Evolutionary conservation across 2,113 vertebrate species (phyloP).

Genomic region (Leucoraja erinaceus): DNA sequence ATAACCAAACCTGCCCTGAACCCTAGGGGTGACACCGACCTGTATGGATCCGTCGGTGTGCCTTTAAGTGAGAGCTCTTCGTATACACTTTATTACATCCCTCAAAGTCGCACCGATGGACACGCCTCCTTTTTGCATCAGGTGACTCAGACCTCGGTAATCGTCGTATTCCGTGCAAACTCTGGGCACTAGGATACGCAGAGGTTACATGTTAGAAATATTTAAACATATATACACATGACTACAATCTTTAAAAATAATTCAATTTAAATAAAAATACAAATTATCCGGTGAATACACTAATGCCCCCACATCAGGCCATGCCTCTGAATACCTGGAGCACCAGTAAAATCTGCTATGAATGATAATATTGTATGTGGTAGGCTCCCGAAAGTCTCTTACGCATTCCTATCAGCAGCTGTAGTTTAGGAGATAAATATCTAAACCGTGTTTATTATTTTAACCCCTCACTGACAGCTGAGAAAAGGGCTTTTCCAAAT

Average conservation of each 20-base stretch:
- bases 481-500: neutral
- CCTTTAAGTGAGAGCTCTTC: conserved; percentile 95
- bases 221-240: neutral
- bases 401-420: neutral
- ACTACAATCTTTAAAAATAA: neutral
- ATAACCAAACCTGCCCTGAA: neutral
- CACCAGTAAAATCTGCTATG: neutral
- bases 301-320: neutral
- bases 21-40: conserved; percentile 53
- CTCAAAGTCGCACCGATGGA: conserved; percentile 93
- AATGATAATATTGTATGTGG: neutral
- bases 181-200: neutral
- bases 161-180: conserved; percentile 23
- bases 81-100: conserved; percentile 97
- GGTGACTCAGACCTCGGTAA: conserved; percentile 64
- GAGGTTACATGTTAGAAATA: neutral
- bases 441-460: neutral
- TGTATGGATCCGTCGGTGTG: conserved; percentile 91
- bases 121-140: conserved; percentile 81
- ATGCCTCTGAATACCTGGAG: neutral
- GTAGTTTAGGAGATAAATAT: neutral
- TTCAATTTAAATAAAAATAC: neutral
- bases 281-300: neutral
- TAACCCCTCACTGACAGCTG: neutral
- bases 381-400: neutral